A percentile compares a stretch with the other conserved stretches of the same genome.
phyloP scores from a whole-genome alignment of 2,888 invertebrate species.

The Amaurobius ferox region DNA sequence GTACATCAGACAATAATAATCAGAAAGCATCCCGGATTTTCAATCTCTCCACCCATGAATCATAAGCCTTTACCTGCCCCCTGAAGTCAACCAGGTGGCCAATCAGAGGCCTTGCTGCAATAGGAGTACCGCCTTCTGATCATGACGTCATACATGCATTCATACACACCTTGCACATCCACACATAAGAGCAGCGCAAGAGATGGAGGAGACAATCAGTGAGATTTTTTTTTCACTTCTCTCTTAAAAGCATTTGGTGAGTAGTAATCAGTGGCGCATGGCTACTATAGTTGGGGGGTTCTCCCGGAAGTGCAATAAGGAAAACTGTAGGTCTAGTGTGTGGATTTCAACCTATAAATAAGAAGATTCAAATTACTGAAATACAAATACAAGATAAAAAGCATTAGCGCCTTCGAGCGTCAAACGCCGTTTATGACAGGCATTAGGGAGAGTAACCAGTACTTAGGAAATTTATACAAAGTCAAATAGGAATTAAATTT shows the following conservation, averaged over 20 bases:
- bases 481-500: too few relatives aligned
- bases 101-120: constrained; percentile 24
- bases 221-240: background rate
- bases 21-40: constrained; percentile 39
- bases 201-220: background rate
- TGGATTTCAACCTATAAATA: too few relatives aligned
- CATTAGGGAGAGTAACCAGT: too few relatives aligned
- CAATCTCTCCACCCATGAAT: constrained; percentile 57
- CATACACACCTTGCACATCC: constrained; percentile 47
- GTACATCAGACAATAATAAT: background rate
- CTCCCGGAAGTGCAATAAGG: background rate
- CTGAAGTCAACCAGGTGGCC: constrained; percentile 43
- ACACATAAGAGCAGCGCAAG: constrained; percentile 23
- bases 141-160: constrained; percentile 24
- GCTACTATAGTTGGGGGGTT: background rate
- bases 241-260: constrained; percentile 27
- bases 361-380: too few relatives aligned
- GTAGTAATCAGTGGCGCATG: constrained; percentile 57
- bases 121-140: background rate
- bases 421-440: too few relatives aligned
- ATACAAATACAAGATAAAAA: too few relatives aligned
- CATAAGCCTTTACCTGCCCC: constrained; percentile 59
- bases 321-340: background rate
- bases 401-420: too few relatives aligned
- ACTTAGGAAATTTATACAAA: too few relatives aligned